These are phyloP conservation scores for Bugulina stolonifera DNA, from an alignment of 2,888 invertebrate species.

Conservation along the genomic window DNA sequence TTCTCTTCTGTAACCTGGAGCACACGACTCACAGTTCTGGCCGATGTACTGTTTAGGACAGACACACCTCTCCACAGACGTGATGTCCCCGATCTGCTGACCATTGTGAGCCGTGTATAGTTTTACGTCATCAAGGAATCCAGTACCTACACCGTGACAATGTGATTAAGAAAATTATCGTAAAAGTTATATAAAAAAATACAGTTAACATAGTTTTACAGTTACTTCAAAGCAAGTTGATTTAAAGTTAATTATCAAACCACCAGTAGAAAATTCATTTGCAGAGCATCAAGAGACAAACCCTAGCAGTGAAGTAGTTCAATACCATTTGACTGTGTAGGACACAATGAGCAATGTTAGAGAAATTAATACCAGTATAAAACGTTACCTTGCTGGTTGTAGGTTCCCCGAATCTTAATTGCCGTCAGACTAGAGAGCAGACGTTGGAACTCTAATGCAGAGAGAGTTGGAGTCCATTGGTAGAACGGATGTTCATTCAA, in stretches of 20 bases:
- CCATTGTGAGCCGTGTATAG: conserved; percentile 76
- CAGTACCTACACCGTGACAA: conserved; percentile 62
- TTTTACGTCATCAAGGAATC: conserved; percentile 81
- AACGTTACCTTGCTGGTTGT: conserved; percentile 58
- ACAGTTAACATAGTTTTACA: too few species aligned
- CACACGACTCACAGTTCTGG: conserved; percentile 95
- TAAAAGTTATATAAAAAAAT: too few species aligned
- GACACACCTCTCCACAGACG: conserved; percentile 69
- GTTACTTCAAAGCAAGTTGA: too few species aligned
- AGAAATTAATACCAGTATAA: too few species aligned
- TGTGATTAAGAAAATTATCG: too few species aligned
- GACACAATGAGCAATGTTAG: too few species aligned
- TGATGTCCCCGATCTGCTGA: conserved; percentile 57
- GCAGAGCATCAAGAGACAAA: too few species aligned
- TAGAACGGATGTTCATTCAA: conserved; percentile 85
- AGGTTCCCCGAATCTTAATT: conserved; percentile 87
- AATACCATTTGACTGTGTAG: too few species aligned
- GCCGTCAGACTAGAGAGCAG: conserved; percentile 87
- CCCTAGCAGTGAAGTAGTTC: too few species aligned
- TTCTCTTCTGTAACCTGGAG: conserved; percentile 86
- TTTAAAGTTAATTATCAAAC: too few species aligned
- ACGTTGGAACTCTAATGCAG: conserved; percentile 81
- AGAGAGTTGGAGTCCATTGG: conserved; percentile 87
- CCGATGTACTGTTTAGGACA: conserved; percentile 68
- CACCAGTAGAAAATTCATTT: too few species aligned